These are phyloP conservation scores for Daktulosphaira vitifoliae DNA, from an alignment of 1,140 invertebrate species.

Conservation along the genomic window DNA sequence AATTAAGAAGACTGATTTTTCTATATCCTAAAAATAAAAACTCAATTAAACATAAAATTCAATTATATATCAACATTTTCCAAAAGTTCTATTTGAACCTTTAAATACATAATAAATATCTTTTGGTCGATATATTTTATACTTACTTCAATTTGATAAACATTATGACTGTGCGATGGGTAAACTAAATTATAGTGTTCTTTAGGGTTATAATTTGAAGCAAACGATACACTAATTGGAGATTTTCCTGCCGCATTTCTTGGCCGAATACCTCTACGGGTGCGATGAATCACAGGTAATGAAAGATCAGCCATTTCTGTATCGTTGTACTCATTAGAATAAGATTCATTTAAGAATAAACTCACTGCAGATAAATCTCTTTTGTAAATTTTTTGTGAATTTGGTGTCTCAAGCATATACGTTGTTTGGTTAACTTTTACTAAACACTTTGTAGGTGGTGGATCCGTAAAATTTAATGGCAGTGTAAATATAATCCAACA, in stretches of 20 bases:
- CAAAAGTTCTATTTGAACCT: neutral
- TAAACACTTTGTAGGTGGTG: slow-evolving; percentile 79
- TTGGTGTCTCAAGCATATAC: slow-evolving; percentile 41
- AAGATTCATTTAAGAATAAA: neutral
- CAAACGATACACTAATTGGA: slow-evolving; percentile 67
- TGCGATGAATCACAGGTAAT: slow-evolving; percentile 9
- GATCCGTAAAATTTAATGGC: slow-evolving; percentile 88
- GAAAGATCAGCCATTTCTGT: slow-evolving; percentile 13
- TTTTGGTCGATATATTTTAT: neutral
- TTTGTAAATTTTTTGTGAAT: slow-evolving; percentile 40
- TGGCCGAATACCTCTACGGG: slow-evolving; percentile 14
- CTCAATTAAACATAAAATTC: neutral
- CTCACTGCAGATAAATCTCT: slow-evolving; percentile 36
- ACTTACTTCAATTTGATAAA: slow-evolving; percentile 61
- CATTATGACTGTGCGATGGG: slow-evolving; percentile 86
- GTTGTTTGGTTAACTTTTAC: slow-evolving; percentile 10
- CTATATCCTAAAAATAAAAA: slow-evolving; percentile 63
- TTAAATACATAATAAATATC: neutral
- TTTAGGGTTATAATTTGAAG: slow-evolving; percentile 70
- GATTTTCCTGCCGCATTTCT: slow-evolving; percentile 53
- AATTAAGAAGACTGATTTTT: slow-evolving; percentile 91
- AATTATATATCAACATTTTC: neutral
- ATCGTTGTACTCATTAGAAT: neutral
- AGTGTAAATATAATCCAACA: slow-evolving; percentile 96
- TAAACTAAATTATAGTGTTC: slow-evolving; percentile 71